phyloP scores from a whole-genome alignment of 2,797 vertebrate species.

The Psittacula echo region DNA sequence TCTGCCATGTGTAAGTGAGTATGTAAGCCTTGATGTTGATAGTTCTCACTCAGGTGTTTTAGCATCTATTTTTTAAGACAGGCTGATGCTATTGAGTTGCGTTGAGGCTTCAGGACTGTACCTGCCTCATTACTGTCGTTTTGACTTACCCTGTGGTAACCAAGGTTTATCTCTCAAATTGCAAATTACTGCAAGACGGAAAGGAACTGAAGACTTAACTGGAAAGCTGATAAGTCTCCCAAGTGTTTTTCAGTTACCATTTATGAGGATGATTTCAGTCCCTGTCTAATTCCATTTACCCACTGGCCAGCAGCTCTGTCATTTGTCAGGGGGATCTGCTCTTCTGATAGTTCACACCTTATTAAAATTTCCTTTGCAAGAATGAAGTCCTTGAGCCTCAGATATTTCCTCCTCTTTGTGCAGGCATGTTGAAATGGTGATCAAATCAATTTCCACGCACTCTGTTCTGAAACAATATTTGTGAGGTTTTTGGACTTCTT shows the following conservation, averaged over 20 bases:
- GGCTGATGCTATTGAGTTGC: too few species aligned
- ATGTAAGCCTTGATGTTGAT: fast-evolving
- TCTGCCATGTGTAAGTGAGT: fast-evolving
- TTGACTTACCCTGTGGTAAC: background rate
- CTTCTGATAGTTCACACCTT: background rate
- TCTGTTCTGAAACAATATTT: background rate
- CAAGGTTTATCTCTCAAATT: background rate
- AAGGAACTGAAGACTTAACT: background rate
- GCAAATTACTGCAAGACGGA: background rate
- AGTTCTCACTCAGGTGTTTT: too few species aligned
- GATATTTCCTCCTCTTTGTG: background rate
- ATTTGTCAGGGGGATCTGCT: background rate
- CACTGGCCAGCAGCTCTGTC: background rate
- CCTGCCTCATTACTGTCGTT: background rate
- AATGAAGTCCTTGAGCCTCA: background rate
- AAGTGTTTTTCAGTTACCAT: background rate
- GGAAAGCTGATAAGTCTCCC: background rate
- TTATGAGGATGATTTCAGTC: background rate
- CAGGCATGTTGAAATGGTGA: fast-evolving
- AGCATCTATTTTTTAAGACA: background rate
- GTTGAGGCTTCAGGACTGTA: background rate
- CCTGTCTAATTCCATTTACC: background rate
- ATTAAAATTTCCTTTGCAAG: background rate
- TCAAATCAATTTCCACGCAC: background rate
- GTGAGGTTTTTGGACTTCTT: fast-evolving